phyloP scores from a whole-genome alignment of 2,888 invertebrate genomes.

The Macrophya annulata region DNA sequence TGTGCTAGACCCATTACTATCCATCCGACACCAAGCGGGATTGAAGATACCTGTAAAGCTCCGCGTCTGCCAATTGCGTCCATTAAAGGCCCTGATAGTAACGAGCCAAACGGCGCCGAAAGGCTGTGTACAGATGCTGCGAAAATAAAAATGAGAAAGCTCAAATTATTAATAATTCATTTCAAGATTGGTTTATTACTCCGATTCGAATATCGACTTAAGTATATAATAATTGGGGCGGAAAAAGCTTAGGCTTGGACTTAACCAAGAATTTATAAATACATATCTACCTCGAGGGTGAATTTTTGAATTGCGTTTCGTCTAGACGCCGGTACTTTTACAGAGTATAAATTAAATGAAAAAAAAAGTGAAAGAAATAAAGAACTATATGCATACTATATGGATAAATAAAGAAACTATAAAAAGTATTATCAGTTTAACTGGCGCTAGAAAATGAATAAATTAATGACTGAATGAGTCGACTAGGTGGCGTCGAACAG shows the following conservation, averaged over 20 bases:
- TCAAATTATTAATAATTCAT: not conserved
- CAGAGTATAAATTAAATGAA: not conserved
- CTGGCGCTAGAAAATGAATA: not conserved
- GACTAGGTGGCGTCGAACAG: not conserved
- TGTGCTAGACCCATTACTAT: conserved; percentile 81
- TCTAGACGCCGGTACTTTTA: conserved; percentile 19
- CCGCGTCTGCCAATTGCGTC: conserved; percentile 86
- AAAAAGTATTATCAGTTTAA: conserved; percentile 1
- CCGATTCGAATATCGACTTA: not conserved
- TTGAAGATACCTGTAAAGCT: conserved; percentile 84
- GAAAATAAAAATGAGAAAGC: conserved; percentile 59
- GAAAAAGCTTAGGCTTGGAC: not conserved
- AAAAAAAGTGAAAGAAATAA: not conserved
- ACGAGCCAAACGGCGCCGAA: conserved; percentile 88
- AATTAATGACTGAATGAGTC: not conserved
- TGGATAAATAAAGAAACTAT: not conserved
- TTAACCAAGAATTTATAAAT: not conserved
- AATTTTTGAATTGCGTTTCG: conserved; percentile 7
- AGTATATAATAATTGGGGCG: not conserved
- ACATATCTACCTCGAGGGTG: not conserved
- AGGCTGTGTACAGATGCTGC: conserved; percentile 90
- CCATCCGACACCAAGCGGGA: conserved; percentile 88
- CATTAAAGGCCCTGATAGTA: conserved; percentile 87
- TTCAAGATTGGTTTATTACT: not conserved
- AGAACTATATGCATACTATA: not conserved